These are phyloP conservation scores for Rhodeus uyekii DNA, from an alignment of 2,797 vertebrate species.

Conservation along the genomic window DNA sequence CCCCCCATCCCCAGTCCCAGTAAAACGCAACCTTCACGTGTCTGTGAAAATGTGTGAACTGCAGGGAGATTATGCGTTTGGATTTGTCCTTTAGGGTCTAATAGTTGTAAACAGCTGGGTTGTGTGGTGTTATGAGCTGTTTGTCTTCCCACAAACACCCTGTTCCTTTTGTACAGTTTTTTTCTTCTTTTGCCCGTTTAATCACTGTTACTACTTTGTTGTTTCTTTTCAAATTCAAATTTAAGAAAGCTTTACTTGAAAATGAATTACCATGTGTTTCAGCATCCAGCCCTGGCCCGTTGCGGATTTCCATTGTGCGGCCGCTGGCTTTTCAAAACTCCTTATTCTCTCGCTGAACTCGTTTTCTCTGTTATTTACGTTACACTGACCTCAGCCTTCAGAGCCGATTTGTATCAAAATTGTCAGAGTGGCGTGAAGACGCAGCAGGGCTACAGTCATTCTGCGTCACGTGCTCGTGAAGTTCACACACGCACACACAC, in stretches of 20 bases:
- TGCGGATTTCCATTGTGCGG: conserved; percentile 48
- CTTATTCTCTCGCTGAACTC: conserved; percentile 58
- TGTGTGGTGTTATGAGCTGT: conserved; percentile 46
- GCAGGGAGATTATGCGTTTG: background rate
- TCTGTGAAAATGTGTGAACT: conserved; percentile 20
- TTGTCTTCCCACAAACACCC: conserved; percentile 40
- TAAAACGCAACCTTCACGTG: background rate
- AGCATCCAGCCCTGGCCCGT: conserved; percentile 31
- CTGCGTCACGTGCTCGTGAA: conserved; percentile 42
- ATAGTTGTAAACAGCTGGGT: conserved; percentile 40
- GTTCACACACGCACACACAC: background rate
- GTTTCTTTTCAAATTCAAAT: conserved; percentile 62
- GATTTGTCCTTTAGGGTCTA: conserved; percentile 33
- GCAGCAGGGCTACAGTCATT: conserved; percentile 71
- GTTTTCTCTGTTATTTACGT: conserved; percentile 79
- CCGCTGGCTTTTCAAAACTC: conserved; percentile 47
- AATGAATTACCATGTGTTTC: conserved; percentile 56
- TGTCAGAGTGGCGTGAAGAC: conserved; percentile 80
- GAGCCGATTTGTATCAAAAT: conserved; percentile 82
- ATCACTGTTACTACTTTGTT: conserved; percentile 50
- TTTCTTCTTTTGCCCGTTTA: conserved; percentile 10
- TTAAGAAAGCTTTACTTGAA: conserved; percentile 52
- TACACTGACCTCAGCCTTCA: conserved; percentile 81
- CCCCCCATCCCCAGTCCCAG: background rate
- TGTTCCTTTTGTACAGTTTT: conserved; percentile 49